Evolutionary conservation across 2,113 vertebrate species (phyloP).

Genomic region (Brachionichthys hirsutus): DNA sequence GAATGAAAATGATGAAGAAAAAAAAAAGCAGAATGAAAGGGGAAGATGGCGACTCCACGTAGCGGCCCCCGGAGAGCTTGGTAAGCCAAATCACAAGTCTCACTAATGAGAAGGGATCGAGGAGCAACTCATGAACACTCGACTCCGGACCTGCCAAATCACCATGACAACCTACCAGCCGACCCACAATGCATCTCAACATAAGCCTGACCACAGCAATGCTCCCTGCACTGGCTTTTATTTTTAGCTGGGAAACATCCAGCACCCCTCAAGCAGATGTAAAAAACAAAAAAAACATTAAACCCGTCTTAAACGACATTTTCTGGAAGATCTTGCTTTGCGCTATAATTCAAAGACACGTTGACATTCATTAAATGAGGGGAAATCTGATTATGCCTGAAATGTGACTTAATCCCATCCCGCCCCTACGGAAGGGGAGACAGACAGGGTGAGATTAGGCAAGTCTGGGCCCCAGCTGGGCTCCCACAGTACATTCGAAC

Average conservation of each 20-base stretch:
- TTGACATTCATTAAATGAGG: conserved; percentile 45
- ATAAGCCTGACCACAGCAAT: conserved; percentile 52
- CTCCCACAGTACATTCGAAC: conserved; percentile 18
- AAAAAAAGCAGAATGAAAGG: conserved; percentile 46
- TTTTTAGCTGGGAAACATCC: conserved; percentile 28
- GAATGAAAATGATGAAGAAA: conserved; percentile 39
- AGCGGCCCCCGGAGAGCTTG: conserved; percentile 54
- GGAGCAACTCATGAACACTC: conserved; percentile 62
- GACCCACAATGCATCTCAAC: conserved; percentile 78
- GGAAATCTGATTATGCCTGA: conserved; percentile 71
- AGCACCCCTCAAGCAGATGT: conserved; percentile 12
- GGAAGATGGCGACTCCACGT: conserved; percentile 44
- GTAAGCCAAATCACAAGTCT: conserved; percentile 80
- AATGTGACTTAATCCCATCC: conserved; percentile 66
- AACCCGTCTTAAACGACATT: background rate
- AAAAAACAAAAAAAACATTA: conserved; percentile 14
- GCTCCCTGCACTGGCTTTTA: conserved; percentile 48
- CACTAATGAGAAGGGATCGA: conserved; percentile 75
- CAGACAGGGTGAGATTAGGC: conserved; percentile 61
- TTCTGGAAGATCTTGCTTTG: conserved; percentile 8
- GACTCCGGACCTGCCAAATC: conserved; percentile 71
- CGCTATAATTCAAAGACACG: conserved; percentile 34
- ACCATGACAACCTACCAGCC: conserved; percentile 76
- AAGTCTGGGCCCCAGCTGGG: conserved; percentile 57
- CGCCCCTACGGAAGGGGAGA: conserved; percentile 43